These are phyloP conservation scores for Hypena proboscidalis DNA, from an alignment of 2,888 invertebrate genomes.

Conservation along the genomic window DNA sequence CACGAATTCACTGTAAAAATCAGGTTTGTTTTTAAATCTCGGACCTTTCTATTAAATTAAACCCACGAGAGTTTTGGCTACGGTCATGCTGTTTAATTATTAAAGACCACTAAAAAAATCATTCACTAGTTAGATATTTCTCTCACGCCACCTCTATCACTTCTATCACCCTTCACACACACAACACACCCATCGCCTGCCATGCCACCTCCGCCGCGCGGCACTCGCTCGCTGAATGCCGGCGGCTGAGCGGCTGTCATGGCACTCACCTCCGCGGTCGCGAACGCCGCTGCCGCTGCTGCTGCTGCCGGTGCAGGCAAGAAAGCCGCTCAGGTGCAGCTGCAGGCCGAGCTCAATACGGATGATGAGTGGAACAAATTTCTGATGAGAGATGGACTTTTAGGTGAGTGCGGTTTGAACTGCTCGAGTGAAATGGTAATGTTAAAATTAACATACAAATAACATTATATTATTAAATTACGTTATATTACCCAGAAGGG, in stretches of 20 bases:
- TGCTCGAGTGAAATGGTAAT: too few species aligned
- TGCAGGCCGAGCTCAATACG: constrained; percentile 92
- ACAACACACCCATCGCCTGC: constrained; percentile 15
- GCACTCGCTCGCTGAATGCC: constrained; percentile 6
- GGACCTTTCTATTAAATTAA: too few species aligned
- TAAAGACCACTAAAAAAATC: too few species aligned
- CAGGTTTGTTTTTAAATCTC: too few species aligned
- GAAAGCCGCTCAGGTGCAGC: constrained; percentile 90
- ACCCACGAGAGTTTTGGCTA: too few species aligned
- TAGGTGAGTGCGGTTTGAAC: constrained; percentile 81
- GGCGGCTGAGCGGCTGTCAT: constrained; percentile 42
- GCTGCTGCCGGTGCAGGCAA: constrained; percentile 86
- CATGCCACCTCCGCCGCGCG: constrained; percentile 11
- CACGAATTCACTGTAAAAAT: too few species aligned
- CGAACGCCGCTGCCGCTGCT: constrained; percentile 69
- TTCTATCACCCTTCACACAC: not conserved
- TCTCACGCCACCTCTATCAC: constrained; percentile 3
- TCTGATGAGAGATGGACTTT: constrained; percentile 89
- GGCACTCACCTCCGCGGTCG: constrained; percentile 77
- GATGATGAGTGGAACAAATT: constrained; percentile 95
- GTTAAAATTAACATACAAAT: too few species aligned
- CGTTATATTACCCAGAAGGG: too few species aligned
- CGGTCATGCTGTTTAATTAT: too few species aligned
- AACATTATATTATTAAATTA: too few species aligned
- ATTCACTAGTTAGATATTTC: not conserved